Percentiles rank a stretch among this genome's conserved stretches.
phyloP scores from a whole-genome alignment of 2,888 invertebrate species.

The Drosophila mettleri region DNA sequence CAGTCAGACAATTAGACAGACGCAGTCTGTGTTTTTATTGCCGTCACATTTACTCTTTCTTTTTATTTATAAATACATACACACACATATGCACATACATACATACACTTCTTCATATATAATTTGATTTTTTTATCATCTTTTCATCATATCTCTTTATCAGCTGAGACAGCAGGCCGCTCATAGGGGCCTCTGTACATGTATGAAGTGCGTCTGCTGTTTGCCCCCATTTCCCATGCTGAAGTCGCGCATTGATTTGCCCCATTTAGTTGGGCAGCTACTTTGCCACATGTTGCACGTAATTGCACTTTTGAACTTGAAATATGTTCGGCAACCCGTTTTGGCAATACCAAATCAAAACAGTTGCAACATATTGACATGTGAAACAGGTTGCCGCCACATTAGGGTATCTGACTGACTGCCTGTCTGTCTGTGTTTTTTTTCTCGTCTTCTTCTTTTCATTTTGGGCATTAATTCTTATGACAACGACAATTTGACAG shows the following conservation, averaged over 20 bases:
- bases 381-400: slow-evolving; percentile 67
- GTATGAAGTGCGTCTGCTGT: slow-evolving; percentile 51
- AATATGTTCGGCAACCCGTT: slow-evolving; percentile 53
- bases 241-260: slow-evolving; percentile 15
- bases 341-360: slow-evolving; percentile 39
- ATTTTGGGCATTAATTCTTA: slow-evolving; percentile 65
- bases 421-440: neutral
- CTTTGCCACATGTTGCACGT: slow-evolving; percentile 46
- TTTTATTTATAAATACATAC: slow-evolving; percentile 6
- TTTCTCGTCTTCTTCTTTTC: slow-evolving; percentile 22
- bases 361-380: slow-evolving; percentile 18
- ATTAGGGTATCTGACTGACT: slow-evolving; percentile 17
- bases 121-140: neutral
- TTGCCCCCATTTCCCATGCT: slow-evolving; percentile 8
- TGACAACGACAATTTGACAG: slow-evolving; percentile 75
- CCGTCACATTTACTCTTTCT: slow-evolving; percentile 32
- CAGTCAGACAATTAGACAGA: slow-evolving; percentile 38
- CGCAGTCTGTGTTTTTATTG: slow-evolving; percentile 36
- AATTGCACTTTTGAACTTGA: slow-evolving; percentile 64
- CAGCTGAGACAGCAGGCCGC: slow-evolving; percentile 72
- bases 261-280: slow-evolving; percentile 7
- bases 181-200: slow-evolving; percentile 39
- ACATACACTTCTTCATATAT: neutral
- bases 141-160: slow-evolving; percentile 65
- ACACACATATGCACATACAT: neutral